A percentile compares a stretch with the other conserved stretches of the same genome.
These are phyloP conservation scores for Australoheros scitulus DNA, from an alignment of 2,113 vertebrate species.

Conservation along the genomic window DNA sequence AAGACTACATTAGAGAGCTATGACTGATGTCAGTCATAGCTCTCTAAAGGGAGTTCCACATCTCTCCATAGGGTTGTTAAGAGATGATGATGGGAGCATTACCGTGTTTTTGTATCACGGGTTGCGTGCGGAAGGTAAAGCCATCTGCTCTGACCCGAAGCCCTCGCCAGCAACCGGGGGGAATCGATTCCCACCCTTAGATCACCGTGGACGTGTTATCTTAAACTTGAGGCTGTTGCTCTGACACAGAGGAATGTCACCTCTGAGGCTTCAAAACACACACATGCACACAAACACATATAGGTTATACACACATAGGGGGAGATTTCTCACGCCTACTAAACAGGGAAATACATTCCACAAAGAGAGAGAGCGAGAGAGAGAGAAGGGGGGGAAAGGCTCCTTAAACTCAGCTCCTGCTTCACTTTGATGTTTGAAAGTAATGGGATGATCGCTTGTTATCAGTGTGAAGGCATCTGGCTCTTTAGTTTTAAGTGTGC, in stretches of 20 bases:
- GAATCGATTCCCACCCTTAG: slow-evolving; percentile 81
- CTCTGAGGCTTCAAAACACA: slow-evolving; percentile 69
- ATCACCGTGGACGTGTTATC: slow-evolving; percentile 79
- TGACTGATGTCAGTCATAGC: background rate
- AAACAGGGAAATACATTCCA: slow-evolving; percentile 68
- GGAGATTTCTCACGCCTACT: slow-evolving; percentile 70
- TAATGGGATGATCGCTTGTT: slow-evolving; percentile 69
- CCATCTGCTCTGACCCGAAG: slow-evolving; percentile 75
- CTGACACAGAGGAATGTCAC: slow-evolving; percentile 78
- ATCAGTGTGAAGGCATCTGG: slow-evolving; percentile 74
- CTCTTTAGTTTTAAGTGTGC: slow-evolving; percentile 63
- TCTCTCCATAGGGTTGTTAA: slow-evolving; percentile 23
- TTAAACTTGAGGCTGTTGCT: slow-evolving; percentile 81
- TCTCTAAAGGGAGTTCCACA: background rate
- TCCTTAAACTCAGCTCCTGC: slow-evolving; percentile 38
- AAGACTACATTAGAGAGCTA: background rate
- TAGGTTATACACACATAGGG: slow-evolving; percentile 54
- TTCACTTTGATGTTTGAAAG: slow-evolving; percentile 64
- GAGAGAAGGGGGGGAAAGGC: background rate
- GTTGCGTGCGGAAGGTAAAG: slow-evolving; percentile 74
- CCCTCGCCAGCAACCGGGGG: slow-evolving; percentile 61
- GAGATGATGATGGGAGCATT: slow-evolving; percentile 34
- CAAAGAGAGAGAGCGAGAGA: slow-evolving; percentile 19
- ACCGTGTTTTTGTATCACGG: slow-evolving; percentile 47
- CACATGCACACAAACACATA: slow-evolving; percentile 35